Base-by-base conservation (phyloP, 2,113 vertebrate genomes). In the Petroica traversi region DNA sequence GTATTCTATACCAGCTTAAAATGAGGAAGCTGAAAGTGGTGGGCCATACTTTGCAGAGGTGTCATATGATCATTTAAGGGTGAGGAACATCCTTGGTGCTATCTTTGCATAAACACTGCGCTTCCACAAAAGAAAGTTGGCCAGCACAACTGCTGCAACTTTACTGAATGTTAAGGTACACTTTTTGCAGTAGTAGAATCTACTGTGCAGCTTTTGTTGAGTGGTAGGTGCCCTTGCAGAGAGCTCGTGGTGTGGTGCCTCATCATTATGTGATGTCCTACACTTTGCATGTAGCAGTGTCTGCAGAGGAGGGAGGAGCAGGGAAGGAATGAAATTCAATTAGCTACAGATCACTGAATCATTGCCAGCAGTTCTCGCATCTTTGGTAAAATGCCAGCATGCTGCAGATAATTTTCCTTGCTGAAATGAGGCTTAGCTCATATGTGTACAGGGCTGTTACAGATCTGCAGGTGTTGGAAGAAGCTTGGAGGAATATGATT, bases 351-450 rank as follows among this genome's bases (percentile, higher is more conserved):
- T 91, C 88, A 61, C 78, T 85, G 89, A 88, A 94, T 94, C 92
- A 45, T 40, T 95, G 92, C 87, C 92, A 93, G 91, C 85, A 83
- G 68, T 91, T 92, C 78, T 92, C 23, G 18, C 93, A 85, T 86
- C 83, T 89, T 92, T 96, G 89, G 94, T 81, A 80, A 87, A 48
- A 58, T 64, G 92, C 89, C 92, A 95, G 88, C 79, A 24, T 67
- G 89, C 86, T 96, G 95, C 87, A 95, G 92, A 93, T 95, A 73
- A 94, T 92, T 94, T 79, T 45, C n/a, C 71, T 67, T 79, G 58
- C 89, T 72, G 87, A 91, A 88, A 29, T 3, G 12, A n/a, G 45
- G 66, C 75, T 89, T 29, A 63, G 59, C 59, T 94, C 80, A 40
- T 77, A 14, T 0, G 5, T 52, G 59, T 72, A 14, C 36, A 34